Conservation (phyloP, 2,888 invertebrate species). For the Ephialtes manifestator region DNA sequence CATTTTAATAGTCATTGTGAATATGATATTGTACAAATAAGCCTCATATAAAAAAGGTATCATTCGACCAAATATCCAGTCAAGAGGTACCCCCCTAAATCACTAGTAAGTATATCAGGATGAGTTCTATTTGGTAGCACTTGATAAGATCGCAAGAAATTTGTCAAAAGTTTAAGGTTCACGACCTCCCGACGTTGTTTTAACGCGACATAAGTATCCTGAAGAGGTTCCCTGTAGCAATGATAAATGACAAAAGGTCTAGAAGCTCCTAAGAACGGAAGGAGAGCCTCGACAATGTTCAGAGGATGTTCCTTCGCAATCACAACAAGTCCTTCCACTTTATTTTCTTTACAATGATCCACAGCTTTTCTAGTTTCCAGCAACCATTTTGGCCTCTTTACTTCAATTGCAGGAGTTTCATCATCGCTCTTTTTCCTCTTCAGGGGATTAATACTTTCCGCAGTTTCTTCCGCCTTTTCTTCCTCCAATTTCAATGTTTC, state of each 20-base stretch:
- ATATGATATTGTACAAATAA: conserved; percentile 39
- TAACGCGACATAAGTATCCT: conserved; percentile 93
- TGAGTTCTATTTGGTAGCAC: conserved; percentile 96
- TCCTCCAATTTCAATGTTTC: conserved; percentile 14
- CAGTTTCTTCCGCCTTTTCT: conserved; percentile 25
- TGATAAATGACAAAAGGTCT: conserved; percentile 95
- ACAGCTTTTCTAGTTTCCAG: conserved; percentile 87
- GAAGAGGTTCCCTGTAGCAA: conserved; percentile 93
- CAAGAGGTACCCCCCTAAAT: conserved; percentile 95
- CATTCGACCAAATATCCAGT: conserved; percentile 88
- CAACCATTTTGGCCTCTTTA: conserved; percentile 79
- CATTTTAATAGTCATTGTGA: conserved; percentile 51
- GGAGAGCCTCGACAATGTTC: conserved; percentile 91
- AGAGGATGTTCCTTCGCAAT: conserved; percentile 95
- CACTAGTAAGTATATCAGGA: conserved; percentile 96
- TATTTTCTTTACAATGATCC: conserved; percentile 87
- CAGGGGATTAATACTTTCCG: conserved; percentile 21
- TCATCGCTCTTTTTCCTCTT: conserved; percentile 61
- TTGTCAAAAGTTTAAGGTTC: conserved; percentile 93
- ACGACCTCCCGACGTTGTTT: conserved; percentile 91
- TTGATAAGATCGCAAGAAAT: conserved; percentile 97
- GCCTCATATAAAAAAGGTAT: conserved; percentile 46
- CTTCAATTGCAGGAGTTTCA: neutral
- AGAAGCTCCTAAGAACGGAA: conserved; percentile 93
- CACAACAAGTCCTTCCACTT: conserved; percentile 92